A percentile compares a stretch with the other conserved stretches of the same genome.
Conservation (phyloP, 2,797 vertebrate genomes). For the Myioborus melanocephalus region DNA sequence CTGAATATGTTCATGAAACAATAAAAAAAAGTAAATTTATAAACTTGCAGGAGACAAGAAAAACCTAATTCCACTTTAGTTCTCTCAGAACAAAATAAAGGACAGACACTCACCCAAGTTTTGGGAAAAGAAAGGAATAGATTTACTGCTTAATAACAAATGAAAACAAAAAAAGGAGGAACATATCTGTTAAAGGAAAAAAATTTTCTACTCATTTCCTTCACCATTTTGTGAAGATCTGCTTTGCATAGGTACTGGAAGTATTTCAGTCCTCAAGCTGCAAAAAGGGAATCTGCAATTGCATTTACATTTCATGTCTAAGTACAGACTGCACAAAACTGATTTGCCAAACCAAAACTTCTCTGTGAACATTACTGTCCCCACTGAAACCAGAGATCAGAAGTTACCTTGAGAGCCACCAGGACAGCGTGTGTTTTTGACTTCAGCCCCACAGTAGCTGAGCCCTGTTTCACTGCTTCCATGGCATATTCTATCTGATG, state of each 20-base stretch:
- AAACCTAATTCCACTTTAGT: neutral
- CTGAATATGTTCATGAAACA: neutral
- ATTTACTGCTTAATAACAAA: neutral
- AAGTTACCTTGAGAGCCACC: constrained; percentile 91
- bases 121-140: neutral
- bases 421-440: constrained; percentile 90
- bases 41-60: neutral
- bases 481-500: constrained; percentile 99
- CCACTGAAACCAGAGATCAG: neutral
- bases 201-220: neutral
- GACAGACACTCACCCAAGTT: neutral
- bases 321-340: neutral
- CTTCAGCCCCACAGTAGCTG: constrained; percentile 95
- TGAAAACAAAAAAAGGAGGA: neutral
- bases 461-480: constrained; percentile 98
- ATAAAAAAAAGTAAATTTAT: neutral
- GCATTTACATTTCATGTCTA: neutral
- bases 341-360: neutral
- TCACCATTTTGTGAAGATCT: neutral
- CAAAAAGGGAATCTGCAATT: neutral
- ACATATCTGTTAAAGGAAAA: neutral
- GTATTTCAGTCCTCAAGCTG: neutral
- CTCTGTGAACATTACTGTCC: neutral
- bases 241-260: neutral
- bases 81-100: neutral